Conservation (phyloP, 92 coral and sea anemone species). For the Siderastrea siderea region DNA sequence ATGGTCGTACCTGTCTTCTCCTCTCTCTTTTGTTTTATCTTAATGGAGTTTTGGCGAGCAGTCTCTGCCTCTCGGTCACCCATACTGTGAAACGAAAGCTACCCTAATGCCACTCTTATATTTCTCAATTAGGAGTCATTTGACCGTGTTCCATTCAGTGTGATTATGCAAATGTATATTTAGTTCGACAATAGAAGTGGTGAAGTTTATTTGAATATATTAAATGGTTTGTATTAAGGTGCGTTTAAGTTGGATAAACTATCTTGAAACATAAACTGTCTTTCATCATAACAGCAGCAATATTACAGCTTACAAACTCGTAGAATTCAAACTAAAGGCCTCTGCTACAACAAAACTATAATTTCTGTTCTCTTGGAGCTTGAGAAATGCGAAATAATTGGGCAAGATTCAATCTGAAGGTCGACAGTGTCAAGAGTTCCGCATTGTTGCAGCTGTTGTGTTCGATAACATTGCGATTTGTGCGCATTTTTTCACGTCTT, state of each 20-base stretch:
- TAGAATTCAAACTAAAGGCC: too few relatives aligned
- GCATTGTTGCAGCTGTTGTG: too few relatives aligned
- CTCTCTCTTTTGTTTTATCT: constrained; percentile 43
- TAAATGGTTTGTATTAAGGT: neutral
- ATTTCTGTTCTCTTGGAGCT: too few relatives aligned
- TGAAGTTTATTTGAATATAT: constrained; percentile 7
- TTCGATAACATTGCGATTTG: too few relatives aligned
- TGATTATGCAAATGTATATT: constrained; percentile 32
- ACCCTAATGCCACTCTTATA: neutral
- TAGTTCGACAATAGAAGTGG: neutral
- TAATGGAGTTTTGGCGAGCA: constrained; percentile 65
- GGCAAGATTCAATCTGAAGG: too few relatives aligned
- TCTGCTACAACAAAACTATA: too few relatives aligned
- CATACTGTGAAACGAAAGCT: constrained; percentile 1
- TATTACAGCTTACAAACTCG: too few relatives aligned
- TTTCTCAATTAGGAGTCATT: neutral
- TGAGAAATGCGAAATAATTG: too few relatives aligned
- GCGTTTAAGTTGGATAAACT: neutral
- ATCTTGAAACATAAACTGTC: neutral
- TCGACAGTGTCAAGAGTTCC: too few relatives aligned
- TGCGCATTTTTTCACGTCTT: too few relatives aligned
- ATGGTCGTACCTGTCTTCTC: constrained; percentile 61
- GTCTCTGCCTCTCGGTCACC: constrained; percentile 53
- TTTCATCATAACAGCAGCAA: too few relatives aligned
- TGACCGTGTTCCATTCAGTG: constrained; percentile 7